phyloP scores from a whole-genome alignment of 2,113 vertebrate genomes.

The Pluvialis apricaria region DNA sequence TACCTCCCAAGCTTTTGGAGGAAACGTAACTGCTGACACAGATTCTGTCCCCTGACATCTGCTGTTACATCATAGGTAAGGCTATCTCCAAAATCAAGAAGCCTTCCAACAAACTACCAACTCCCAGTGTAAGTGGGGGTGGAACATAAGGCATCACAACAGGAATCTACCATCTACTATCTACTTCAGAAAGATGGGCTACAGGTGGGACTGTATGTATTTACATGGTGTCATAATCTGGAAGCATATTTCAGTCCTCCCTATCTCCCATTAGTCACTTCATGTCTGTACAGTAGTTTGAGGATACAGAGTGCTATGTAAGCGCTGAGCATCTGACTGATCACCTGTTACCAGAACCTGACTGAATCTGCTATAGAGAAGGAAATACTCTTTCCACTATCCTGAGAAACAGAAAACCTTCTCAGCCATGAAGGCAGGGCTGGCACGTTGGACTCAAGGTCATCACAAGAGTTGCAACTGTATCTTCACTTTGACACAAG shows the following conservation, averaged over 20 bases:
- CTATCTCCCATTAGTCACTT: background rate
- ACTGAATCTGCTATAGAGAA: background rate
- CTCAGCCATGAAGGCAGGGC: background rate
- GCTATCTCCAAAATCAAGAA: background rate
- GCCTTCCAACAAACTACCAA: background rate
- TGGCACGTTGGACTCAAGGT: background rate
- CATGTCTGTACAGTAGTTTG: background rate
- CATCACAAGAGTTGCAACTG: background rate
- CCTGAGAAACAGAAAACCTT: background rate
- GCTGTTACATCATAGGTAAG: background rate
- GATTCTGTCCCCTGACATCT: background rate
- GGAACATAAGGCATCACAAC: background rate
- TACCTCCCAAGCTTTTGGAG: background rate
- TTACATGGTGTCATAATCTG: background rate
- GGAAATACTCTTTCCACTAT: background rate
- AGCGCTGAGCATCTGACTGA: background rate
- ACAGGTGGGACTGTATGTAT: background rate
- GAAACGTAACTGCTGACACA: slow-evolving; percentile 4
- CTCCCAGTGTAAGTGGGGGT: background rate
- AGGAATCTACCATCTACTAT: background rate
- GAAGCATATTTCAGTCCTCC: background rate
- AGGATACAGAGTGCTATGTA: background rate
- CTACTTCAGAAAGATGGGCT: background rate
- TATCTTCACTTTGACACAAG: background rate
- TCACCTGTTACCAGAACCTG: background rate